phyloP scores from a whole-genome alignment of 2,888 invertebrate genomes.

The Cheiracanthium punctorium region DNA sequence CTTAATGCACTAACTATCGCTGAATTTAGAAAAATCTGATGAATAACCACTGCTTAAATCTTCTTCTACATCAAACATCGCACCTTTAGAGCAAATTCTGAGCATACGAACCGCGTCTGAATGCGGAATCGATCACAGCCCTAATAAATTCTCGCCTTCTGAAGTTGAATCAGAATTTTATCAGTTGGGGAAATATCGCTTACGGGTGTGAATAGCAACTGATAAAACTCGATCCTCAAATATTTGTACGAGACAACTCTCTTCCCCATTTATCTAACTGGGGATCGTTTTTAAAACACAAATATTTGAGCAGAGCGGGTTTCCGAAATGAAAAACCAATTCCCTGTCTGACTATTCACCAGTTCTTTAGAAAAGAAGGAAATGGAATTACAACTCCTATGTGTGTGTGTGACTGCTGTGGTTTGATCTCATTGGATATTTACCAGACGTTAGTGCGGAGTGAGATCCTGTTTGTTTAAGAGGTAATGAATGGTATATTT shows the following conservation, averaged over 20 bases:
- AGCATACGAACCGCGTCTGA: not conserved
- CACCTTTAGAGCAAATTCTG: too few relatives aligned
- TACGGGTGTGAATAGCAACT: not conserved
- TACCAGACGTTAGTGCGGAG: not conserved
- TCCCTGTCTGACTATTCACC: constrained; percentile 5
- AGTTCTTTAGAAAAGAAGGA: not conserved
- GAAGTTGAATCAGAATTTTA: not conserved
- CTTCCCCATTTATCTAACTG: constrained; percentile 21
- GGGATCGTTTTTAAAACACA: constrained; percentile 65
- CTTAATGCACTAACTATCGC: too few relatives aligned
- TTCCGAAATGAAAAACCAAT: constrained; percentile 49
- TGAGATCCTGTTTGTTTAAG: not conserved
- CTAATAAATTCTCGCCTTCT: constrained; percentile 20
- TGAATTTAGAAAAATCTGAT: too few relatives aligned
- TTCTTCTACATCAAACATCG: too few relatives aligned
- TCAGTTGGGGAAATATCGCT: not conserved
- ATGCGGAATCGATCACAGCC: constrained; percentile 31
- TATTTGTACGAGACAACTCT: constrained; percentile 43
- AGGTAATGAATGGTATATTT: not conserved
- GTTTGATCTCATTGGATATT: not conserved
- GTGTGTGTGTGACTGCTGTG: not conserved
- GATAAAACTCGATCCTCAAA: constrained; percentile 33
- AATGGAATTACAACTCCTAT: not conserved
- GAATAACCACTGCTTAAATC: too few relatives aligned
- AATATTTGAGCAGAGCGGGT: constrained; percentile 53